Percentiles rank a stretch among this genome's conserved stretches.
These are phyloP conservation scores for rat (Rattus norvegicus) DNA, from an alignment of 2,113 vertebrate species.

Conservation along the genomic window DNA sequence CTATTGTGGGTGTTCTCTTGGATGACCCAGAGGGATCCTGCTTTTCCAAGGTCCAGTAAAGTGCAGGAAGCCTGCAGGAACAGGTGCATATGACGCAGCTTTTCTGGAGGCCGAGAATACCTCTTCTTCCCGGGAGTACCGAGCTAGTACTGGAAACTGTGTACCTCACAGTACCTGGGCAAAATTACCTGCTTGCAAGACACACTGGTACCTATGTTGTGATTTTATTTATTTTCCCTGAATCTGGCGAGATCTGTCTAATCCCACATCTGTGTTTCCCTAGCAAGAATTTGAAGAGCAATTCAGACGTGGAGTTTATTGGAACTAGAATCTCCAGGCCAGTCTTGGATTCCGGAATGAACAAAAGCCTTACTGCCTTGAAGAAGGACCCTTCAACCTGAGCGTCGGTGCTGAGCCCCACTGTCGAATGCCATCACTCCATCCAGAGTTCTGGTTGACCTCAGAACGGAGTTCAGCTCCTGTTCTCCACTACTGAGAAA, in stretches of 20 bases:
- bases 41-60: background rate
- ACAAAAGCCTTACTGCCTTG: background rate
- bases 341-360: background rate
- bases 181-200: background rate
- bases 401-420: background rate
- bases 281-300: background rate
- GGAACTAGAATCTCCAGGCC: background rate
- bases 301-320: background rate
- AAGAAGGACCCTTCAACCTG: background rate
- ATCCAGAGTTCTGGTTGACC: background rate
- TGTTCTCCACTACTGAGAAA: background rate
- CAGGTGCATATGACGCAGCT: fast-evolving
- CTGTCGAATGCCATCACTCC: fast-evolving
- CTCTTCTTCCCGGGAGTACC: background rate
- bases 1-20: fast-evolving
- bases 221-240: background rate
- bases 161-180: background rate
- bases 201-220: background rate
- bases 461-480: background rate
- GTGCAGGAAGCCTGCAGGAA: too few species aligned
- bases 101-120: fast-evolving
- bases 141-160: too few species aligned
- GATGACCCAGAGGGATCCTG: background rate
- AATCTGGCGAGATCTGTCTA: background rate
- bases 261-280: background rate